Conservation (phyloP, 2,888 invertebrate genomes). For the Aleiodes leptofemur region DNA sequence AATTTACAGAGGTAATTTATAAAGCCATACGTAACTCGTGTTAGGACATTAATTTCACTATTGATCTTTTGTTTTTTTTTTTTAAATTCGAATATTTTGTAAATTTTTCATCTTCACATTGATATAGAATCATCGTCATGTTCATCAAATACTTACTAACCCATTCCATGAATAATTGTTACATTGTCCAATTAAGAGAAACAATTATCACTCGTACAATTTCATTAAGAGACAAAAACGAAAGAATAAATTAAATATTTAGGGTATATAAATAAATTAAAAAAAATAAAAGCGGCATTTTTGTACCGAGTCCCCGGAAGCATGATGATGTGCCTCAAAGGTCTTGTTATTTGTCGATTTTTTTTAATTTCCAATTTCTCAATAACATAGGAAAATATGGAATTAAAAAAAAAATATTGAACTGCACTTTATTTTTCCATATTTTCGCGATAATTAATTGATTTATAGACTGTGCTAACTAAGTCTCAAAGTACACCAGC, state of each 20-base stretch:
- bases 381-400: slow-evolving; percentile 19
- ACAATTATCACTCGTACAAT: slow-evolving; percentile 35
- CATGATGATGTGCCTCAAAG: slow-evolving; percentile 48
- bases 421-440: slow-evolving; percentile 15
- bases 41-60: slow-evolving; percentile 18
- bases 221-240: slow-evolving; percentile 26
- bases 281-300: slow-evolving; percentile 42
- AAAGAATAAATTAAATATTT: slow-evolving; percentile 27
- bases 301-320: slow-evolving; percentile 47
- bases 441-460: slow-evolving; percentile 22
- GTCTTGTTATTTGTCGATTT: slow-evolving; percentile 31
- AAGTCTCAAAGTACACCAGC: slow-evolving; percentile 38
- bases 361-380: slow-evolving; percentile 18
- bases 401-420: slow-evolving; percentile 40
- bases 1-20: slow-evolving; percentile 4
- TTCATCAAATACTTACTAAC: slow-evolving; percentile 22
- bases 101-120: slow-evolving; percentile 21
- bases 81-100: slow-evolving; percentile 19
- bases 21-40: slow-evolving; percentile 14
- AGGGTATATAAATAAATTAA: slow-evolving; percentile 14
- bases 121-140: slow-evolving; percentile 26
- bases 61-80: slow-evolving; percentile 5
- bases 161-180: slow-evolving; percentile 31
- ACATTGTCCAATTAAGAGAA: slow-evolving; percentile 30
- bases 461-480: slow-evolving; percentile 34